Conservation (phyloP, 2,888 invertebrate genomes). For the Cosmorhoe ocellata region DNA sequence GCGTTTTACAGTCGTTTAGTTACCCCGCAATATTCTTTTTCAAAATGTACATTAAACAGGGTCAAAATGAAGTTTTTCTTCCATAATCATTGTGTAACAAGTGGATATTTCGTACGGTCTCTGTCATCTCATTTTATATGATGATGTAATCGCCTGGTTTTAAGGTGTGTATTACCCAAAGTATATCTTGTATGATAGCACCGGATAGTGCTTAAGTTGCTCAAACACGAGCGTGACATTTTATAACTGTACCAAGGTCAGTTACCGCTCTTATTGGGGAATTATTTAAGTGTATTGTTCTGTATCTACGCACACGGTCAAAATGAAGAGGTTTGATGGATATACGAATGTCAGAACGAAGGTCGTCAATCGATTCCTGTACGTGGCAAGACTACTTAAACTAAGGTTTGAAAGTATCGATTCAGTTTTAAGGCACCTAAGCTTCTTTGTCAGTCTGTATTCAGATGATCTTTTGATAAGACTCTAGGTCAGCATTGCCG, state of each 20-base stretch:
- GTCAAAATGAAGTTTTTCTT: not conserved
- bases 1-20: no score
- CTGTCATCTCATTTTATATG: conserved; percentile 6
- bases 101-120: conserved; percentile 2
- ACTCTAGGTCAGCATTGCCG: no score
- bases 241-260: conserved; percentile 78
- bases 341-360: conserved; percentile 61
- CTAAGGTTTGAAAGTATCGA: conserved; percentile 19
- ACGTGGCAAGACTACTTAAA: conserved; percentile 39
- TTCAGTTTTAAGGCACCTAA: conserved; percentile 5
- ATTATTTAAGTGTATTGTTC: conserved; percentile 50
- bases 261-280: conserved; percentile 66
- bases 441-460: not conserved
- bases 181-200: conserved; percentile 47
- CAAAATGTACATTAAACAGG: no score
- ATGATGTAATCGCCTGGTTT: conserved; percentile 22
- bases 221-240: conserved; percentile 74
- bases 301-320: conserved; percentile 48
- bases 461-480: conserved; percentile 1
- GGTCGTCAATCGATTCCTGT: conserved; percentile 50
- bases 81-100: conserved; percentile 1
- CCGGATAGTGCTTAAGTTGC: conserved; percentile 60
- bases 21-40: no score
- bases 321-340: conserved; percentile 56
- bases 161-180: conserved; percentile 28